These are phyloP conservation scores for Heteronetta atricapilla DNA, from an alignment of 2,113 vertebrate genomes.

Conservation along the genomic window DNA sequence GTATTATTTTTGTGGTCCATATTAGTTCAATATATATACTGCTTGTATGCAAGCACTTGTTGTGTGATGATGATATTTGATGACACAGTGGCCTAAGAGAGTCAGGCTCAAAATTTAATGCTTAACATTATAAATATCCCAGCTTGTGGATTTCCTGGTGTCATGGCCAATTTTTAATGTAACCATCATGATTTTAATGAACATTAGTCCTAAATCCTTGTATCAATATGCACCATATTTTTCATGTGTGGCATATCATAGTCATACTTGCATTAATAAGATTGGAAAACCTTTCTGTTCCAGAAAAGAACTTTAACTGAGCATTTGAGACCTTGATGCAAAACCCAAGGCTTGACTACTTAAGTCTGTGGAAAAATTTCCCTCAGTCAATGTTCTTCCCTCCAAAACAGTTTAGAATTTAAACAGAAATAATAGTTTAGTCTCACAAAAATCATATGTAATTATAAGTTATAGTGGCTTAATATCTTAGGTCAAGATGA, in stretches of 20 bases:
- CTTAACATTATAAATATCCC: conserved; percentile 51
- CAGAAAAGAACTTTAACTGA: background rate
- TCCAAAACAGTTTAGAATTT: background rate
- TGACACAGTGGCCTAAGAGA: conserved; percentile 8
- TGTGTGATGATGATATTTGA: conserved; percentile 38
- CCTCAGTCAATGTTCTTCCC: background rate
- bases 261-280: background rate
- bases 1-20: background rate
- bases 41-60: background rate
- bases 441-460: background rate
- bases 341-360: background rate
- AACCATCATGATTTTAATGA: conserved; percentile 5
- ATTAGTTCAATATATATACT: too few relatives aligned
- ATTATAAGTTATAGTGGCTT: background rate
- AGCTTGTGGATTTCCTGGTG: conserved; percentile 40
- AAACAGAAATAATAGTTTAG: background rate
- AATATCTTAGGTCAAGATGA: background rate
- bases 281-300: background rate
- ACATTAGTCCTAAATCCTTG: background rate
- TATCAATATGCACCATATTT: conserved; percentile 14
- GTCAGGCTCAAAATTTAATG: conserved; percentile 40
- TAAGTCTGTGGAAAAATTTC: background rate
- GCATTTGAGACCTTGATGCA: background rate
- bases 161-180: background rate
- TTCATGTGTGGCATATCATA: background rate